phyloP scores from a whole-genome alignment of 2,797 vertebrate species.

The Amniataba percoides region DNA sequence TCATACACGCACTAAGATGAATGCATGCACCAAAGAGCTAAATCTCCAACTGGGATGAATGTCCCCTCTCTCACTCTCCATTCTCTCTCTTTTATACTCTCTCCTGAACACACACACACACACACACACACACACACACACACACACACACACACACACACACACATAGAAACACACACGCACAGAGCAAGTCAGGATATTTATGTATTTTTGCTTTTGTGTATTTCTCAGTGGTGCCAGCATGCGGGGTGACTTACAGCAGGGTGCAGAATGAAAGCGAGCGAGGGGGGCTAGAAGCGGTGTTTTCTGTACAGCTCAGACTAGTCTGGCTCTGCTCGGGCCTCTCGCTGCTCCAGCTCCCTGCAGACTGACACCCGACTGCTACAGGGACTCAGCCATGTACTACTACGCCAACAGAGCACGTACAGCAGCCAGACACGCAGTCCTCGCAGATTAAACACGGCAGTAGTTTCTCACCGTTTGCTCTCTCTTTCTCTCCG shows the following conservation, averaged over 20 bases:
- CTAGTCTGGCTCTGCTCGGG: conserved; percentile 54
- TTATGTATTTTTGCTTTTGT: conserved; percentile 77
- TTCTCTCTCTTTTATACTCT: conserved; percentile 43
- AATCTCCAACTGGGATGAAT: conserved; percentile 72
- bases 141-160: conserved; percentile 30
- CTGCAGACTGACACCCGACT: conserved; percentile 71
- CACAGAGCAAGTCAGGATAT: conserved; percentile 59
- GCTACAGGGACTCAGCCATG: conserved; percentile 70
- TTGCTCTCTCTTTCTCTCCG: conserved; percentile 48
- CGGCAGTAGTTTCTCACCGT: conserved; percentile 40
- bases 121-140: conserved; percentile 32
- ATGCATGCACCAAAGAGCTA: conserved; percentile 71
- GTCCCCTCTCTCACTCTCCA: conserved; percentile 52
- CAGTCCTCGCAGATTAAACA: conserved; percentile 67
- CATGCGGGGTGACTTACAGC: conserved; percentile 76
- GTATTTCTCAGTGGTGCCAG: conserved; percentile 69
- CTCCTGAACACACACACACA: conserved; percentile 13
- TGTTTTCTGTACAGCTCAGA: conserved; percentile 57
- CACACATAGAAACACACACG: conserved; percentile 30
- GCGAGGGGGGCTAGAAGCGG: conserved; percentile 51
- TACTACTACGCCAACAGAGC: conserved; percentile 58
- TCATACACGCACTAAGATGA: conserved; percentile 63
- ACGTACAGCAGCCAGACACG: conserved; percentile 58
- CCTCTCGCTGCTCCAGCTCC: conserved; percentile 66
- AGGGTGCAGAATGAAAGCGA: conserved; percentile 75